A percentile compares a stretch with the other conserved stretches of the same genome.
Conservation (phyloP, 2,797 vertebrate species). For the Hydrocynus forskahlii region DNA sequence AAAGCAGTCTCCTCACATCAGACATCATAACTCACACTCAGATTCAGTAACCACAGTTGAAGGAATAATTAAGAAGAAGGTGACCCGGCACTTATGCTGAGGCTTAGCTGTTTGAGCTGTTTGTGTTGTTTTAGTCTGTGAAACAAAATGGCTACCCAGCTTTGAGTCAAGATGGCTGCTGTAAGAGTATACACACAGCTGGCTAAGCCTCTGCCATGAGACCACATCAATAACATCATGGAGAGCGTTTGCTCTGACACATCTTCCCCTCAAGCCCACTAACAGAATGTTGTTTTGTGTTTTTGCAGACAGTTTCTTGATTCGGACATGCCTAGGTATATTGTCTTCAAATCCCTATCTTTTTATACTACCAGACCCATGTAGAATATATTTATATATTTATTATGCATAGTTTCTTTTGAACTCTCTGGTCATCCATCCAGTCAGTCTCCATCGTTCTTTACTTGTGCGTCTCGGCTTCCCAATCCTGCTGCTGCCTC, state of each 20-base stretch:
- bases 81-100: constrained; percentile 50
- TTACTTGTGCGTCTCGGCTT: constrained; percentile 25
- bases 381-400: constrained; percentile 7
- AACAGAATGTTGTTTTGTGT: constrained; percentile 95
- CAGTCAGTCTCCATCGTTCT: constrained; percentile 38
- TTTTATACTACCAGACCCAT: constrained; percentile 56
- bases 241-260: constrained; percentile 68
- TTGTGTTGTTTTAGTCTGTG: constrained; percentile 2
- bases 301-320: constrained; percentile 99
- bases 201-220: constrained; percentile 59
- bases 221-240: constrained; percentile 55
- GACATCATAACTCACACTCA: constrained; percentile 40
- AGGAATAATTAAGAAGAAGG: constrained; percentile 46
- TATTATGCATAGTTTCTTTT: constrained; percentile 28
- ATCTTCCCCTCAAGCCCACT: constrained; percentile 81
- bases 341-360: constrained; percentile 78
- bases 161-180: constrained; percentile 37
- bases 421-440: constrained; percentile 32
- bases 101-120: constrained; percentile 43
- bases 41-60: constrained; percentile 41
- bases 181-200: constrained; percentile 26
- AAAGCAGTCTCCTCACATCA: constrained; percentile 38
- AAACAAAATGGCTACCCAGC: constrained; percentile 13
- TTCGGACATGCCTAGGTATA: constrained; percentile 99
- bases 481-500: not conserved